Base-by-base conservation (phyloP, 2,113 vertebrate species). In the Danio rerio region DNA sequence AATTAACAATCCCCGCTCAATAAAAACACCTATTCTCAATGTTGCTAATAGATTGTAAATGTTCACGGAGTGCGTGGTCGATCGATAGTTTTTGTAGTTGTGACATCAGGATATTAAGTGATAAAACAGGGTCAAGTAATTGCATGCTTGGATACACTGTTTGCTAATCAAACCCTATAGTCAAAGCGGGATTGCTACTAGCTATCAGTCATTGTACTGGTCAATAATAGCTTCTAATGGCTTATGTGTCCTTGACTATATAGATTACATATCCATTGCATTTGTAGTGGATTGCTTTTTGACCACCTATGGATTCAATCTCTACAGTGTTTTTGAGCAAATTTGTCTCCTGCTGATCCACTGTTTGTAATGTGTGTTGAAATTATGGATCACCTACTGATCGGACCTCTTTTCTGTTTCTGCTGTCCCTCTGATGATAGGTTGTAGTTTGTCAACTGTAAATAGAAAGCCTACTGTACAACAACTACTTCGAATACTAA, bases 1-100 rank as follows among this genome's bases (percentile, higher is more conserved):
- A 83, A 86, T 86, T 83, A 83, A 76, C 81, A 81, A 47, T 86
- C 65, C 42, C 63, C 56, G 65, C 65, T 86, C 78, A 52, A 86
- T 86, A 31, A 81, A 77, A 81, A 65, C 81, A 49, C 49, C 63
- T 43, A 77, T 77, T 77, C 85, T 50, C 61, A 70, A 73, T 83
- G 69, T 83, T 80, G 11, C 80, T 73, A 81, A 87, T 77, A 74
- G 63, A 53, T 55, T 55, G 65, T 18, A 43, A 83, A 72, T 21
- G 49, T 82, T 79, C 42, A 13, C 52, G 45, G 40, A 47, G 49
- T 62, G 70, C 4, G 9, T 61, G 62, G 69, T 76, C 40, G 77
- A 69, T 83, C 53, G 69, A 40, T 52, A 62, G 55, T 61, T 83
- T 83, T 52, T 42, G 53, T 66, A 40, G 18, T 31, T 55, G 18